phyloP scores from a whole-genome alignment of 2,113 vertebrate genomes.

The Heterocephalus glaber region DNA sequence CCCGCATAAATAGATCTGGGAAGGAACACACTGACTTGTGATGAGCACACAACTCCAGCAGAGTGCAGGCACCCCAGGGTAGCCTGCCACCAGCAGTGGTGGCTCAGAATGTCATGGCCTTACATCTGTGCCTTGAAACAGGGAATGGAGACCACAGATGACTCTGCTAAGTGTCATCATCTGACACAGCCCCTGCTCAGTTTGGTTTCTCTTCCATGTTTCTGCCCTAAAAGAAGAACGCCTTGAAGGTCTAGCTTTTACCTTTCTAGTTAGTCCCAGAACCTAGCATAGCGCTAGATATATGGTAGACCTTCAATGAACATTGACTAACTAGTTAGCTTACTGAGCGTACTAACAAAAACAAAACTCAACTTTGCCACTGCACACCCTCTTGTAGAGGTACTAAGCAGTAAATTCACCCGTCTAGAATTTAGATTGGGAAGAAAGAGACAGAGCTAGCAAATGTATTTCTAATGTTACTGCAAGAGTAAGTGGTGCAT shows the following conservation, averaged over 20 bases:
- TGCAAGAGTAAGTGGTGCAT: neutral
- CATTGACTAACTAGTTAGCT: neutral
- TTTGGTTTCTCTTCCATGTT: neutral
- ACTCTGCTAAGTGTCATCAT: neutral
- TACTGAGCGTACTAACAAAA: neutral
- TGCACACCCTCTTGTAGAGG: neutral
- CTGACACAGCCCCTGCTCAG: neutral
- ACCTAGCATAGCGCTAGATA: neutral
- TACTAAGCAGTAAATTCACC: neutral
- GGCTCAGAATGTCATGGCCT: fast-evolving
- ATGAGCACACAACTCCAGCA: neutral
- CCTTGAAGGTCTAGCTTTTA: constrained; percentile 29
- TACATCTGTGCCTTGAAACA: neutral
- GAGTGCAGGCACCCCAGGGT: too few relatives aligned
- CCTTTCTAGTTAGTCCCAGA: neutral
- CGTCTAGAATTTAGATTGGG: neutral
- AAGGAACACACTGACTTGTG: neutral
- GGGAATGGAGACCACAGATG: neutral
- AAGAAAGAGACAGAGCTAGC: neutral
- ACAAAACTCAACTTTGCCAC: neutral
- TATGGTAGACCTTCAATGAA: neutral
- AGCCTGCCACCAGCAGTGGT: neutral
- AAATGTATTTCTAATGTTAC: constrained; percentile 16
- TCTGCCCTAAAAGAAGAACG: neutral
- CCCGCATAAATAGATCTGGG: neutral